Percentiles rank a stretch among this genome's conserved stretches.
These are phyloP conservation scores for Nomada fucata DNA, from an alignment of 2,888 invertebrate genomes.

Conservation along the genomic window DNA sequence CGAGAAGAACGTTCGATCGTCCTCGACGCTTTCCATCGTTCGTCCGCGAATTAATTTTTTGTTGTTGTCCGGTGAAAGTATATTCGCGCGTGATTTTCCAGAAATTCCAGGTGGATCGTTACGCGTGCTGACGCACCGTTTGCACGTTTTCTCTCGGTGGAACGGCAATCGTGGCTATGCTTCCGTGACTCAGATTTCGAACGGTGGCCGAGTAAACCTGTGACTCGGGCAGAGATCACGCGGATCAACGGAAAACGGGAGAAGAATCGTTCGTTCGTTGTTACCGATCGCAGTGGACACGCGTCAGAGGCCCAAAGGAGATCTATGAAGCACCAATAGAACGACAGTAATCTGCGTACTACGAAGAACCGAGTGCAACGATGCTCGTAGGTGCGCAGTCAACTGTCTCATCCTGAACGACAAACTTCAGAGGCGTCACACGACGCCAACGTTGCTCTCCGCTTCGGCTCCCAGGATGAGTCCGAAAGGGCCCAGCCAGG, in stretches of 20 bases:
- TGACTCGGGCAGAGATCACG: neutral
- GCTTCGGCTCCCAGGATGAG: constrained; percentile 75
- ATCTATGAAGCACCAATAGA: neutral
- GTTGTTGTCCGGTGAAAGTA: constrained; percentile 23
- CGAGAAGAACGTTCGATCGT: constrained; percentile 39
- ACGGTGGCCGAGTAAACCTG: neutral
- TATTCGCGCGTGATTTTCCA: constrained; percentile 40
- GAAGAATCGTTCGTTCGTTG: neutral
- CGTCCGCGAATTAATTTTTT: constrained; percentile 4
- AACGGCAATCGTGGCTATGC: neutral
- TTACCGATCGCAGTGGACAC: neutral
- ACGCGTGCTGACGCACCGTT: constrained; percentile 1
- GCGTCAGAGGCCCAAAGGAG: neutral
- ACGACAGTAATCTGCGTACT: neutral
- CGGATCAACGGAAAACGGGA: neutral
- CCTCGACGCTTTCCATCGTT: constrained; percentile 30
- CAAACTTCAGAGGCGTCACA: constrained; percentile 75
- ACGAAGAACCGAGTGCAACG: neutral
- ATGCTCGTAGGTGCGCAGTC: neutral
- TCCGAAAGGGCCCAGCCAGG: constrained; percentile 80
- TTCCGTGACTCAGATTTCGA: constrained; percentile 12
- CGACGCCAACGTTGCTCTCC: constrained; percentile 70
- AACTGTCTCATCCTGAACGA: constrained; percentile 73
- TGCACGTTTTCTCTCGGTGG: constrained; percentile 4
- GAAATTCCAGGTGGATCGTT: constrained; percentile 9